Conservation (phyloP, 2,797 vertebrate species). For the Tokudaia muenninki region DNA sequence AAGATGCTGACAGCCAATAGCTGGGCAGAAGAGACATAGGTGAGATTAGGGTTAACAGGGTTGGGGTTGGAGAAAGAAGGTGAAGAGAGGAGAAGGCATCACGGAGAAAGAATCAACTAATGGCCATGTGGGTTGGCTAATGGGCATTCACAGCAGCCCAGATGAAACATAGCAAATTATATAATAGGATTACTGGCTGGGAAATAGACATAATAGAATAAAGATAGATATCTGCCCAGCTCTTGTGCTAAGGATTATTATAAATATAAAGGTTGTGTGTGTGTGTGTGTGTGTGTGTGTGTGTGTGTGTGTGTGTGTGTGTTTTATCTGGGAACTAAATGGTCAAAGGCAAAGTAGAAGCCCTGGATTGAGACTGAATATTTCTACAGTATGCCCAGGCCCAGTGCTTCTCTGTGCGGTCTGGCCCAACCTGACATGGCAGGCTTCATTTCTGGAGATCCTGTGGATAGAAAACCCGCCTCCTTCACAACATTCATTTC, state of each 20-base stretch:
- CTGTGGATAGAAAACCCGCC: not conserved
- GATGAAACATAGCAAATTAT: not conserved
- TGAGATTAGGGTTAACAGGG: not conserved
- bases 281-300: not conserved
- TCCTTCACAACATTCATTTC: not conserved
- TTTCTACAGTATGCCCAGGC: not conserved
- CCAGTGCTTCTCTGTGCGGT: not conserved
- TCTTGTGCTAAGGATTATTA: not conserved
- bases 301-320: not conserved
- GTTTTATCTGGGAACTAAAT: not conserved
- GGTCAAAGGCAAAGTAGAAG: not conserved
- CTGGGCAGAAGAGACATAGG: not conserved
- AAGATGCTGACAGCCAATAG: not conserved
- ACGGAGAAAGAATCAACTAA: not conserved
- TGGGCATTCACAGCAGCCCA: not conserved
- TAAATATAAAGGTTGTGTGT: not conserved
- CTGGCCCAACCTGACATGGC: fast-evolving
- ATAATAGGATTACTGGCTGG: not conserved
- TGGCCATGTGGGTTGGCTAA: not conserved
- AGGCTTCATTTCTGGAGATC: not conserved
- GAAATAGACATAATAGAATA: not conserved
- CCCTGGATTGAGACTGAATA: not conserved
- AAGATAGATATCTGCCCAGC: not conserved
- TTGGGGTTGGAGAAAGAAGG: not conserved
- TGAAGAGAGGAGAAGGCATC: not conserved